Conservation (phyloP, 2,888 invertebrate genomes). For the Ophion ellenae region DNA sequence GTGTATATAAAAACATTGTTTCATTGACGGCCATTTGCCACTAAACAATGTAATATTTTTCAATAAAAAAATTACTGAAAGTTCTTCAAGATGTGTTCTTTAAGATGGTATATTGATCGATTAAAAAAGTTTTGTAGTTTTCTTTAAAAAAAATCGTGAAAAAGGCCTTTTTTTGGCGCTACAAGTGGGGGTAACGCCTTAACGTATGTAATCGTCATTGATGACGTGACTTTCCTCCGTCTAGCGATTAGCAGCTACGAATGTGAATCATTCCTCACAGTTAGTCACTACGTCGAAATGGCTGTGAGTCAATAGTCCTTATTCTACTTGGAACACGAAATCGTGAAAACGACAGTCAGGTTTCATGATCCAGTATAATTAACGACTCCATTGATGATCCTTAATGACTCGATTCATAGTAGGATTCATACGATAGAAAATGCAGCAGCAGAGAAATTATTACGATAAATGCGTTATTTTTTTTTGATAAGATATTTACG, state of each 20-base stretch:
- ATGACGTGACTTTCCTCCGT: not conserved
- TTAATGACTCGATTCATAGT: not conserved
- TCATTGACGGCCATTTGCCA: too few relatives aligned
- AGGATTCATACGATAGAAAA: not conserved
- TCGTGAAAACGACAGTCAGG: too few relatives aligned
- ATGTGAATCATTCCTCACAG: conserved; percentile 23
- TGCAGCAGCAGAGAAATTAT: not conserved
- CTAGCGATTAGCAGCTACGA: not conserved
- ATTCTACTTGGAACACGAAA: not conserved
- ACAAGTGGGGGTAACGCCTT: too few relatives aligned
- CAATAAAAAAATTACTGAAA: too few relatives aligned
- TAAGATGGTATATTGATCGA: too few relatives aligned
- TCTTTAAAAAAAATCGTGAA: too few relatives aligned
- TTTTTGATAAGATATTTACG: not conserved
- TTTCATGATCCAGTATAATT: not conserved
- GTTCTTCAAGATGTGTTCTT: too few relatives aligned
- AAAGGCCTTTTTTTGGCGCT: too few relatives aligned
- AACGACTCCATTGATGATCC: not conserved
- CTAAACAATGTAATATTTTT: too few relatives aligned
- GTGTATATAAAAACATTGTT: too few relatives aligned
- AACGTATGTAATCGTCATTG: not conserved
- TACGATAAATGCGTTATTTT: not conserved
- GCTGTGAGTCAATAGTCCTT: not conserved
- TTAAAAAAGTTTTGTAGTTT: too few relatives aligned
- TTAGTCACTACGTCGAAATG: conserved; percentile 21